A percentile compares a stretch with the other conserved stretches of the same genome.
These are phyloP conservation scores for Platerodrilus igneus DNA, from an alignment of 2,888 invertebrate species.

Conservation along the genomic window DNA sequence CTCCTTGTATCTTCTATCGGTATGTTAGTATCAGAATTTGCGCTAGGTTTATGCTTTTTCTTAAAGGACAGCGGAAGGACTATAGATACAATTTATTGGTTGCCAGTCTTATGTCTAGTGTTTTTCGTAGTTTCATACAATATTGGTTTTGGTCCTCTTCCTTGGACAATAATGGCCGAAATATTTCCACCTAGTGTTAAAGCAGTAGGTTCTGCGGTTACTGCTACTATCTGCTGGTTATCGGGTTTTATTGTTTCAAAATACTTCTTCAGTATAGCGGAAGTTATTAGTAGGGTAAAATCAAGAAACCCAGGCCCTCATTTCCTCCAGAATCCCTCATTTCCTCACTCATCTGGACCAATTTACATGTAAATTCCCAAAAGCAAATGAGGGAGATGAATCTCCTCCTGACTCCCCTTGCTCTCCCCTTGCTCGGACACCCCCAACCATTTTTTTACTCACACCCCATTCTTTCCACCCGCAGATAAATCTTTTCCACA, in stretches of 20 bases:
- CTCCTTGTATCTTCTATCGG: constrained; percentile 64
- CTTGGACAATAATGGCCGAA: constrained; percentile 79
- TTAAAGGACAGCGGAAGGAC: constrained; percentile 54
- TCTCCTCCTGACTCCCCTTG: too few species aligned
- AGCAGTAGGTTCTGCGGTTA: constrained; percentile 49
- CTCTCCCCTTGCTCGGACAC: too few species aligned
- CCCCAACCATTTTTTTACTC: too few species aligned
- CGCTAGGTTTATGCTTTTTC: constrained; percentile 56
- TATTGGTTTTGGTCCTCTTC: constrained; percentile 64
- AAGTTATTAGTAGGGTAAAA: too few species aligned
- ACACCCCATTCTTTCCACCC: too few species aligned
- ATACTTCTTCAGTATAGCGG: constrained; percentile 56
- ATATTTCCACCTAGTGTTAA: constrained; percentile 75
- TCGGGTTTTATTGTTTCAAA: constrained; percentile 68
- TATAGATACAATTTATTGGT: constrained; percentile 53
- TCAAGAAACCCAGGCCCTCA: too few species aligned
- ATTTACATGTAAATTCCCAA: too few species aligned
- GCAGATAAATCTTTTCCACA: too few species aligned
- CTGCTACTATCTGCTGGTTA: constrained; percentile 35
- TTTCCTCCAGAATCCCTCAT: too few species aligned
- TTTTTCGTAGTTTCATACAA: constrained; percentile 70
- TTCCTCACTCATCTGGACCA: too few species aligned
- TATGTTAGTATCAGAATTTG: constrained; percentile 59
- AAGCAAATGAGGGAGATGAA: too few species aligned
- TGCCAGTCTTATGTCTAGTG: constrained; percentile 66